Conservation (phyloP, 1,140 invertebrate genomes). For the Drosophila chauvacae region DNA sequence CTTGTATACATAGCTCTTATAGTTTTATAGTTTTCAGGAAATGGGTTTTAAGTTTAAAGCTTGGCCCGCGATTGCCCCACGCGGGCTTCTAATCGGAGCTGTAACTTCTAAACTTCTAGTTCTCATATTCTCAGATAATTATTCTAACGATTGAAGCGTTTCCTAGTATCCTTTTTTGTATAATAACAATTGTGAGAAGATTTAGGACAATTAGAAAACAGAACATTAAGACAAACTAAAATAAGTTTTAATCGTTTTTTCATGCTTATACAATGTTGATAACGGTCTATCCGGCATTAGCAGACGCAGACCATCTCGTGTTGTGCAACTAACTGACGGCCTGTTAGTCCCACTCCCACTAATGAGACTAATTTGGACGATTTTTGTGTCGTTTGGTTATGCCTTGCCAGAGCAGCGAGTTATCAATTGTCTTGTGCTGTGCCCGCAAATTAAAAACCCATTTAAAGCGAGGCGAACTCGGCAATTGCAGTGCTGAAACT, state of each 20-base stretch:
- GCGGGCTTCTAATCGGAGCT: too few relatives aligned
- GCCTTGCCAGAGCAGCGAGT: background rate
- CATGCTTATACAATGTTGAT: background rate
- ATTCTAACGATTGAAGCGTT: too few relatives aligned
- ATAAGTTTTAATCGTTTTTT: background rate
- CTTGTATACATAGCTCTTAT: too few relatives aligned
- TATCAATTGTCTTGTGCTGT: conserved; percentile 18
- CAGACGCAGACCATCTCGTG: background rate
- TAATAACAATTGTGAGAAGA: too few relatives aligned
- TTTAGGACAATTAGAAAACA: too few relatives aligned
- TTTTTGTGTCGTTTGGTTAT: conserved; percentile 1
- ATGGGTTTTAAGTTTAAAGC: too few relatives aligned
- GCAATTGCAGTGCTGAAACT: conserved; percentile 10
- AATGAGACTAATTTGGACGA: conserved; percentile 17
- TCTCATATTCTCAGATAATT: too few relatives aligned
- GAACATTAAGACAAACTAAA: background rate
- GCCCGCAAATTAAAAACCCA: conserved; percentile 46
- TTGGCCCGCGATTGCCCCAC: too few relatives aligned
- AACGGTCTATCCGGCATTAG: background rate
- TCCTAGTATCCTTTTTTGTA: too few relatives aligned
- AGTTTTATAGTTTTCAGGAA: too few relatives aligned
- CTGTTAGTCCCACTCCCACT: background rate
- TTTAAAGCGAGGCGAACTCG: conserved; percentile 15
- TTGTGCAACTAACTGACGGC: background rate
- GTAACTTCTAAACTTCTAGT: too few relatives aligned